These are phyloP conservation scores for Orius laevigatus DNA, from an alignment of 1,140 invertebrate genomes.

Conservation along the genomic window DNA sequence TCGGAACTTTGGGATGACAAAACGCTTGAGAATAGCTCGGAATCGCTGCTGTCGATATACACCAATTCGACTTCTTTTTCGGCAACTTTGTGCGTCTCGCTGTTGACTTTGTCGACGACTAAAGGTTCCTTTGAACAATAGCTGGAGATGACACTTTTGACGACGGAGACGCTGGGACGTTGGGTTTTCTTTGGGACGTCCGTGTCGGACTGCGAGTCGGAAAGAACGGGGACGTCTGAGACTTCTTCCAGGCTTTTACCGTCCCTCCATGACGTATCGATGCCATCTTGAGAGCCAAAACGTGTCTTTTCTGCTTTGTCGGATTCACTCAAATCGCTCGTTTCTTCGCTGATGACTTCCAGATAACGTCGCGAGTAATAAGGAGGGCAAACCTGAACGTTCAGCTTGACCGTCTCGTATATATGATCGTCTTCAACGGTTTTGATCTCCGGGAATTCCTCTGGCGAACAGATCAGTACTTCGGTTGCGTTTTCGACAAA, in stretches of 20 bases:
- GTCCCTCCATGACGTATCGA: constrained; percentile 17
- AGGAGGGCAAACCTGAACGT: neutral
- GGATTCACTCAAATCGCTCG: constrained; percentile 20
- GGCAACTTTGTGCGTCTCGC: neutral
- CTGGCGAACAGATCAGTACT: no score
- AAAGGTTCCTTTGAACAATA: neutral
- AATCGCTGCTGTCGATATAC: constrained; percentile 16
- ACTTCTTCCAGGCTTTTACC: constrained; percentile 18
- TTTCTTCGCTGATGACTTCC: constrained; percentile 24
- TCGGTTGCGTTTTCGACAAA: neutral
- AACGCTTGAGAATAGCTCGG: constrained; percentile 7
- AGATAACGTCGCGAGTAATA: constrained; percentile 17
- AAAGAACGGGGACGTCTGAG: constrained; percentile 15
- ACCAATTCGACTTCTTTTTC: constrained; percentile 12
- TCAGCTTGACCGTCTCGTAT: neutral
- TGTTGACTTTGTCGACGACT: neutral
- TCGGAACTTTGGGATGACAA: no score
- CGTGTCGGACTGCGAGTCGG: constrained; percentile 13
- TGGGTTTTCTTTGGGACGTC: constrained; percentile 2
- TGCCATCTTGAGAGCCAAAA: constrained; percentile 17
- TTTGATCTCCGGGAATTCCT: neutral
- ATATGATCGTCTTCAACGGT: neutral
- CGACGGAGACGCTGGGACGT: neutral
- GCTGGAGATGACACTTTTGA: neutral
- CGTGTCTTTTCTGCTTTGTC: constrained; percentile 14